Percentiles rank a stretch among this genome's conserved stretches.
Conservation (phyloP, 2,113 vertebrate genomes). For the Sinocyclocheilus anophthalmus region DNA sequence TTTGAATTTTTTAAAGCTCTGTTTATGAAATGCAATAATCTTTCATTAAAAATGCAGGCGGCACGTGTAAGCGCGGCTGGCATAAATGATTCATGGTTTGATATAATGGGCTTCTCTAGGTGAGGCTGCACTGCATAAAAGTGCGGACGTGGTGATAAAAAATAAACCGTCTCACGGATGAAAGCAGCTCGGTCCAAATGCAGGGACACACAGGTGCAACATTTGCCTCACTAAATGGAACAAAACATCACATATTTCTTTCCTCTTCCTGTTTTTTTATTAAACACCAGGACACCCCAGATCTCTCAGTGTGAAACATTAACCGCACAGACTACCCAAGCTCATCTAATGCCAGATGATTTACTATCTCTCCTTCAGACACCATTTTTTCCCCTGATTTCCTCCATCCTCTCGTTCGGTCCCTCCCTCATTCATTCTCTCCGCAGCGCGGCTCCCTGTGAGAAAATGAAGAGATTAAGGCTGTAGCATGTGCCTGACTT, state of each 20-base stretch:
- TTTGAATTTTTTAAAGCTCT: slow-evolving; percentile 86
- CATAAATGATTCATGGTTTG: slow-evolving; percentile 91
- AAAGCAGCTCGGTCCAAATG: slow-evolving; percentile 63
- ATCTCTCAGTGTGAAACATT: slow-evolving; percentile 60
- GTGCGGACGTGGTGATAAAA: slow-evolving; percentile 20
- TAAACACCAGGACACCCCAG: slow-evolving; percentile 40
- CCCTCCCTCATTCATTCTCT: slow-evolving; percentile 37
- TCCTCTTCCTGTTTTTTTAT: slow-evolving; percentile 14
- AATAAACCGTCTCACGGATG: slow-evolving; percentile 55
- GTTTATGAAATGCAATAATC: slow-evolving; percentile 94
- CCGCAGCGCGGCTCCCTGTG: slow-evolving; percentile 46
- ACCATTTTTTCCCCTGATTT: slow-evolving; percentile 42
- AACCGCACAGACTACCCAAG: slow-evolving; percentile 61
- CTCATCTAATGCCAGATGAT: slow-evolving; percentile 56
- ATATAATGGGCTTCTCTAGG: slow-evolving; percentile 82
- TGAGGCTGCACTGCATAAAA: slow-evolving; percentile 69
- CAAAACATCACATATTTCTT: slow-evolving; percentile 59
- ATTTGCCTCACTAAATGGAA: slow-evolving; percentile 66
- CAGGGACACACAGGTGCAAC: slow-evolving; percentile 62
- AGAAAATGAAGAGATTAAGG: slow-evolving; percentile 71
- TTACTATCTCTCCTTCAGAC: slow-evolving; percentile 48
- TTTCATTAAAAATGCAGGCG: slow-evolving; percentile 93
- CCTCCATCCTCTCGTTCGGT: slow-evolving; percentile 8
- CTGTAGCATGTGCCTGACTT: slow-evolving; percentile 67
- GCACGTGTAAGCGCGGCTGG: slow-evolving; percentile 76